These are phyloP conservation scores for Plusia festucae DNA, from an alignment of 2,888 invertebrate species.

Conservation along the genomic window DNA sequence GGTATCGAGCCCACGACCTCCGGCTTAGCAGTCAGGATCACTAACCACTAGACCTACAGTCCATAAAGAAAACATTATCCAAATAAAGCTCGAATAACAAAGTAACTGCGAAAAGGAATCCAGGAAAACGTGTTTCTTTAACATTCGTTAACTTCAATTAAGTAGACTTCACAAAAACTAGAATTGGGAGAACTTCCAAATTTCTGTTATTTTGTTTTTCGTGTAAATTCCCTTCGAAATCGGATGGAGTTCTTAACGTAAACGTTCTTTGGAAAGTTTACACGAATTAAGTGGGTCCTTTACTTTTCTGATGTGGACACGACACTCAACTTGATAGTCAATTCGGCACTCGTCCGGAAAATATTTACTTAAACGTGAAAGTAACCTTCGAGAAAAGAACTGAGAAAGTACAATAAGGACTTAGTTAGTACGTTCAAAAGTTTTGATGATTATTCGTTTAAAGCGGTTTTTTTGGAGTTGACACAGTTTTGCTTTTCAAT, in stretches of 20 bases:
- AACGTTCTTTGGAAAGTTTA: constrained; percentile 58
- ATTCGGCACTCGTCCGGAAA: constrained; percentile 75
- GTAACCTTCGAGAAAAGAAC: no score
- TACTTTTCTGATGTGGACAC: constrained; percentile 67
- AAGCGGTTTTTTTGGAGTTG: neutral
- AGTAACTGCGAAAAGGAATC: constrained; percentile 9
- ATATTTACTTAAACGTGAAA: constrained; percentile 64
- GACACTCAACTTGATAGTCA: constrained; percentile 81
- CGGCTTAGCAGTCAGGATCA: no score
- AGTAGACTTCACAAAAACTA: constrained; percentile 15
- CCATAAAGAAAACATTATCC: neutral
- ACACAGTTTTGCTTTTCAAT: no score
- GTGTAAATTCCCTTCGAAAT: constrained; percentile 26
- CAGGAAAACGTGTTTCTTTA: constrained; percentile 15
- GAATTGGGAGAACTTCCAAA: constrained; percentile 6
- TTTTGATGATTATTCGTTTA: neutral
- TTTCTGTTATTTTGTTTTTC: constrained; percentile 7
- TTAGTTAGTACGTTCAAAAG: constrained; percentile 27
- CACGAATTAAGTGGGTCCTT: constrained; percentile 59
- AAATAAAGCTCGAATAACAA: neutral
- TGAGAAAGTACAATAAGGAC: constrained; percentile 53
- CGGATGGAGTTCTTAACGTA: constrained; percentile 18
- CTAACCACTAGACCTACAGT: no score
- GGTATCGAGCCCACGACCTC: no score
- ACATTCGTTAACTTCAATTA: constrained; percentile 18